A percentile compares a stretch with the other conserved stretches of the same genome.
phyloP scores from a whole-genome alignment of 2,888 invertebrate species.

The Stenodema calcarata region DNA sequence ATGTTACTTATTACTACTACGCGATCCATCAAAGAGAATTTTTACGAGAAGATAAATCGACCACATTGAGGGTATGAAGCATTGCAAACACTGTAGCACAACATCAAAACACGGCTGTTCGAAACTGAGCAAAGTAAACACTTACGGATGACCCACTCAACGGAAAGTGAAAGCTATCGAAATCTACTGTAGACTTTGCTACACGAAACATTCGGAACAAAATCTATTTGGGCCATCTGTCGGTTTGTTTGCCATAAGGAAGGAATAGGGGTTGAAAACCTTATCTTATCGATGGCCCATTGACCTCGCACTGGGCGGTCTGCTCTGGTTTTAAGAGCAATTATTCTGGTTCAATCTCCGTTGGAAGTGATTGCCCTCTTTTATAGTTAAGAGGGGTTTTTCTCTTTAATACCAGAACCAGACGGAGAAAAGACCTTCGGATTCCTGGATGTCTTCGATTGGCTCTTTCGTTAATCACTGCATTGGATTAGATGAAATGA shows the following conservation, averaged over 20 bases:
- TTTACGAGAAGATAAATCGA: no score
- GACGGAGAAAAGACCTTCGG: neutral
- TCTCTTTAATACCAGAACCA: neutral
- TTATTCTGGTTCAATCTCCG: slow-evolving; percentile 10
- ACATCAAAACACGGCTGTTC: no score
- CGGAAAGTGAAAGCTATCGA: no score
- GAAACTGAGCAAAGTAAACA: no score
- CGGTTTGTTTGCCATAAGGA: neutral
- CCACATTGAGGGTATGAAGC: no score
- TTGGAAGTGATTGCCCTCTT: neutral
- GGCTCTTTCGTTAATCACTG: no score
- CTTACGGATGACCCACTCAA: no score
- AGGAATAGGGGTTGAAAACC: neutral
- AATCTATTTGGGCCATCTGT: slow-evolving; percentile 9
- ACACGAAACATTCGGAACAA: neutral
- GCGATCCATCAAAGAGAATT: no score
- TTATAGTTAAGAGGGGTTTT: neutral
- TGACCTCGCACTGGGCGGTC: neutral
- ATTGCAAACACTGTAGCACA: no score
- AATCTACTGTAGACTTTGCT: neutral
- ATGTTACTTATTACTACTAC: no score
- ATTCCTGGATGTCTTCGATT: neutral
- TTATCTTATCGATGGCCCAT: neutral
- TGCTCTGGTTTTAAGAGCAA: neutral
- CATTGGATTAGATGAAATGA: no score